Percentiles rank a stretch among this genome's conserved stretches.
Conservation (phyloP, 2,113 vertebrate species). For the Chaetorhynchus papuensis region DNA sequence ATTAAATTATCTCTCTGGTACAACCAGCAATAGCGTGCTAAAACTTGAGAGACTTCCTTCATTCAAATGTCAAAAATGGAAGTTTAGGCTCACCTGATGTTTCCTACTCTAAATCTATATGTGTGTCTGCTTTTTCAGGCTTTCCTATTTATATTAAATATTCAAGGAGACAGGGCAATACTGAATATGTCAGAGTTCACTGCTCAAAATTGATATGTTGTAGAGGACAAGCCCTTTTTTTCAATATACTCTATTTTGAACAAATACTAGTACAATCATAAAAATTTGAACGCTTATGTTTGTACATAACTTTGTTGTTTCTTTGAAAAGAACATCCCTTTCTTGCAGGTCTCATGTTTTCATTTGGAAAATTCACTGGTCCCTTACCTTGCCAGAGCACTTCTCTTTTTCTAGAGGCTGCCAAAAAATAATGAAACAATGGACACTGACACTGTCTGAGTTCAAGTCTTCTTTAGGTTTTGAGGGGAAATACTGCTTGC, state of each 20-base stretch:
- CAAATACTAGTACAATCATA: background rate
- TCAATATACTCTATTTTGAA: background rate
- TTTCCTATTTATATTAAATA: conserved; percentile 24
- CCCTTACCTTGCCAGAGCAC: background rate
- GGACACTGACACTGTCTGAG: background rate
- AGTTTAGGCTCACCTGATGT: background rate
- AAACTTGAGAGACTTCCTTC: background rate
- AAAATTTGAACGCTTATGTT: background rate
- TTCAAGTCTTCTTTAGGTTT: background rate
- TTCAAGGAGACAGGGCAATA: background rate
- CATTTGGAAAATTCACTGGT: background rate
- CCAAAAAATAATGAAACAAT: background rate
- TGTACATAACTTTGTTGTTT: background rate
- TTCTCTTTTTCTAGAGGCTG: background rate
- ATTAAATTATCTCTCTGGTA: background rate
- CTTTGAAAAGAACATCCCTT: background rate
- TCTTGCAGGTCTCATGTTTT: background rate
- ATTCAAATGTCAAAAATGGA: background rate
- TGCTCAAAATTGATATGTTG: background rate
- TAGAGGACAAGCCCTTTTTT: background rate
- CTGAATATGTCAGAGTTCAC: background rate
- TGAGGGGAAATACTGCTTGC: background rate
- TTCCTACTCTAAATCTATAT: background rate
- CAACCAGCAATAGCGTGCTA: background rate
- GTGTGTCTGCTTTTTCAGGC: background rate